Evolutionary conservation across 2,888 invertebrate species (phyloP).

Genomic region (Athalia rosae): DNA sequence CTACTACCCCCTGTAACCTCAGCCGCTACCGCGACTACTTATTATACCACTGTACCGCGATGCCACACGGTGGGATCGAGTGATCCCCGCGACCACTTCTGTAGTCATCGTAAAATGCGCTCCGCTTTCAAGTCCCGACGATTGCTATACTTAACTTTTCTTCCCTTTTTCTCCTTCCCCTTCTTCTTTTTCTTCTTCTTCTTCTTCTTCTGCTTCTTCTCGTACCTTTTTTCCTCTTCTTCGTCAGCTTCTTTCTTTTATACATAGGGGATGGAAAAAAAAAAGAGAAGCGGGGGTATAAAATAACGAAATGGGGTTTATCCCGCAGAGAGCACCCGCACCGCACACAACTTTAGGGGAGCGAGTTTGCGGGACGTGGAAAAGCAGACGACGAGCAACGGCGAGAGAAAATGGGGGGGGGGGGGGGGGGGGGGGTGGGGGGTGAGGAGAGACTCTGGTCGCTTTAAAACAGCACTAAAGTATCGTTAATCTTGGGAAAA

Average conservation of each 20-base stretch:
- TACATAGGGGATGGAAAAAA: conserved; percentile 48
- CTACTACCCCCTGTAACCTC: conserved; percentile 20
- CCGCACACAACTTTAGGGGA: conserved; percentile 4
- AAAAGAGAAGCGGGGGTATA: conserved; percentile 49
- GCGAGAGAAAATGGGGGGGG: conserved; percentile 42
- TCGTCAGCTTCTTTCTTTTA: conserved; percentile 46
- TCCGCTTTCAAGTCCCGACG: conserved; percentile 61
- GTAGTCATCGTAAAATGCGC: conserved; percentile 65
- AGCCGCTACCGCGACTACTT: not conserved
- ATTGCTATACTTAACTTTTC: conserved; percentile 52
- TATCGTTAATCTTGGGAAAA: conserved; percentile 72
- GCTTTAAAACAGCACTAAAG: conserved; percentile 72
- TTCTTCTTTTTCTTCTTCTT: conserved; percentile 49
- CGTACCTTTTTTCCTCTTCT: no score
- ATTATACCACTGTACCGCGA: conserved; percentile 27
- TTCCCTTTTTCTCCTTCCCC: conserved; percentile 49
- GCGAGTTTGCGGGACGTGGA: conserved; percentile 21
- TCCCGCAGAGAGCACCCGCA: conserved; percentile 49
- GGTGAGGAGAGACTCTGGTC: conserved; percentile 55
- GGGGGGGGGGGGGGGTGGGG: conserved; percentile 48
- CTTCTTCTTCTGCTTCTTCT: conserved; percentile 47
- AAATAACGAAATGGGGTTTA: conserved; percentile 62
- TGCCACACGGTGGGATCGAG: conserved; percentile 8
- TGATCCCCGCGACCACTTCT: conserved; percentile 63
- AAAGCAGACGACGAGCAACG: conserved; percentile 29